Percentiles rank a stretch among this genome's conserved stretches.
Evolutionary conservation across 2,113 vertebrate genomes (phyloP).

Genomic region (Monarcha castaneiventris): DNA sequence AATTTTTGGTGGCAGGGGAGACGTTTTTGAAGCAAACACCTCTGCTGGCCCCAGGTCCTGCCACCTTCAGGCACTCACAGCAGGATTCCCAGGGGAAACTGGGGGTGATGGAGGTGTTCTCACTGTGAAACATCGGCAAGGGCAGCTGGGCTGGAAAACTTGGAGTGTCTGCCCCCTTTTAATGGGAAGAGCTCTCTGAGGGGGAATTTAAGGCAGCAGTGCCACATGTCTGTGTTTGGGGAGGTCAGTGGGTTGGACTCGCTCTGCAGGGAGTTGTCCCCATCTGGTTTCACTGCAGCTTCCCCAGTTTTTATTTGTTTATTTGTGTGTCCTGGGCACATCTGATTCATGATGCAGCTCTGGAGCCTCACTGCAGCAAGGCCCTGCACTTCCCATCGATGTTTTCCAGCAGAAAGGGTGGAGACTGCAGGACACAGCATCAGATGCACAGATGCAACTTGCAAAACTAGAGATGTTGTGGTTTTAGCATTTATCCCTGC

Average conservation of each 20-base stretch:
- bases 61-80: background rate
- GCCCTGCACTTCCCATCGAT: background rate
- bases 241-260: conserved; percentile 32
- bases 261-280: conserved; percentile 8
- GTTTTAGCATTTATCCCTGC: background rate
- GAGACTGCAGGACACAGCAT: background rate
- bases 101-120: background rate
- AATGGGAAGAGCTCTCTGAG: background rate
- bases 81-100: background rate
- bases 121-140: background rate
- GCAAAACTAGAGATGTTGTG: background rate
- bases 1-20: background rate
- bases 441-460: accelerated
- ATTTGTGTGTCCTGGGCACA: background rate
- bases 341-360: background rate
- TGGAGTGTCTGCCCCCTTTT: background rate
- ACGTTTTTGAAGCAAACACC: background rate
- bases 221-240: background rate
- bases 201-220: conserved; percentile 11
- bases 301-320: background rate
- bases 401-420: background rate
- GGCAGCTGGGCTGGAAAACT: background rate
- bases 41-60: background rate
- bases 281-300: conserved; percentile 9
- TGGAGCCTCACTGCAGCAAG: background rate